Percentiles rank a stretch among this genome's conserved stretches.
Evolutionary conservation across 2,888 invertebrate genomes (phyloP).

Genomic region (Brachyptera putata): DNA sequence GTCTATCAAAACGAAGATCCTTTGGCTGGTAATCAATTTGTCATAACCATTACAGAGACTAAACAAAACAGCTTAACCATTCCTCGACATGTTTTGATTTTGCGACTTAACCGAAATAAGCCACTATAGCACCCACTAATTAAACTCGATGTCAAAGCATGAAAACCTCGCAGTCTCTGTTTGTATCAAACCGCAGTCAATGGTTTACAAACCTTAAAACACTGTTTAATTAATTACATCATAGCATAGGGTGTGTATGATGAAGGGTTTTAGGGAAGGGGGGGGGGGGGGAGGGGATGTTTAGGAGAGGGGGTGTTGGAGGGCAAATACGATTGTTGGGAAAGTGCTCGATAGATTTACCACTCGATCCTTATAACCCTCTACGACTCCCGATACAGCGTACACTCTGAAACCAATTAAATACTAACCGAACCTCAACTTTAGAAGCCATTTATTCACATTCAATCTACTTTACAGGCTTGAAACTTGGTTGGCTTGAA

Average conservation of each 20-base stretch:
- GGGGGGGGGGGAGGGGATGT: neutral
- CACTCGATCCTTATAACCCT: slow-evolving; percentile 15
- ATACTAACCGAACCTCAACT: slow-evolving; percentile 17
- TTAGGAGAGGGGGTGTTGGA: neutral
- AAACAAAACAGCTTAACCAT: neutral
- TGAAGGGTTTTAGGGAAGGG: slow-evolving; percentile 5
- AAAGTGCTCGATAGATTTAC: slow-evolving; percentile 11
- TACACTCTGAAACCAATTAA: slow-evolving; percentile 20
- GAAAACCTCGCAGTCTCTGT: slow-evolving; percentile 8
- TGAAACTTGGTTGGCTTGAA: slow-evolving; percentile 11
- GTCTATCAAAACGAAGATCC: too few species aligned
- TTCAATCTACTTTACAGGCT: slow-evolving; percentile 16
- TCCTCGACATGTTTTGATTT: neutral
- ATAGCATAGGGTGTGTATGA: slow-evolving; percentile 18
- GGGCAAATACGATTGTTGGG: slow-evolving; percentile 18
- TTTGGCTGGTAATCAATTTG: too few species aligned
- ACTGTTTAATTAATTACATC: slow-evolving; percentile 18
- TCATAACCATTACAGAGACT: too few species aligned
- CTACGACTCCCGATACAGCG: slow-evolving; percentile 9
- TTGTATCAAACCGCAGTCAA: slow-evolving; percentile 15
- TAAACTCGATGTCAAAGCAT: slow-evolving; percentile 12
- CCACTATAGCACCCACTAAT: slow-evolving; percentile 15
- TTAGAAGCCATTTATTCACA: slow-evolving; percentile 17
- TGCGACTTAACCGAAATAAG: slow-evolving; percentile 3
- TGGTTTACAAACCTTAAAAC: slow-evolving; percentile 15